These are phyloP conservation scores for Ptilorrhoa leucosticta DNA, from an alignment of 2,113 vertebrate genomes.

Conservation along the genomic window DNA sequence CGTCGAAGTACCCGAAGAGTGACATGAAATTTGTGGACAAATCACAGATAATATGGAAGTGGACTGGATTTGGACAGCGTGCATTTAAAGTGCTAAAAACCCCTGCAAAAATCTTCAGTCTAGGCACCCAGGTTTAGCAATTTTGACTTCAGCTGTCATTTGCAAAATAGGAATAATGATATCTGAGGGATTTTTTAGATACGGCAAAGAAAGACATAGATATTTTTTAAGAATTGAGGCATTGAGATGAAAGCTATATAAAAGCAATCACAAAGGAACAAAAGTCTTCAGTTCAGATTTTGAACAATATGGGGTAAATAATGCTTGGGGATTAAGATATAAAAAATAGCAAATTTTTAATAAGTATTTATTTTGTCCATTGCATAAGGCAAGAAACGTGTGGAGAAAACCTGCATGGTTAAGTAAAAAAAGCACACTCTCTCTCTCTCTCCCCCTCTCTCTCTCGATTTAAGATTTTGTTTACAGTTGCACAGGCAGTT, in stretches of 20 bases:
- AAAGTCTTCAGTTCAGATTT: background rate
- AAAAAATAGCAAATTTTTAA: background rate
- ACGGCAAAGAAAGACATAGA: background rate
- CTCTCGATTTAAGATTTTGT: background rate
- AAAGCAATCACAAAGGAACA: background rate
- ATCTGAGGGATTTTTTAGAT: background rate
- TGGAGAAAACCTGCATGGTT: background rate
- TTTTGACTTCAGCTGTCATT: background rate
- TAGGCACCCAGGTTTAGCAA: background rate
- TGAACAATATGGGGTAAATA: background rate
- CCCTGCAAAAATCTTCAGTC: background rate
- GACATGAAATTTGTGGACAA: background rate
- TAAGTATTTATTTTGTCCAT: background rate
- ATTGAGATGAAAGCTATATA: background rate
- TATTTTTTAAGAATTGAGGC: background rate
- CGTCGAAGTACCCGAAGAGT: rapidly evolving
- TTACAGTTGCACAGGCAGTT: background rate
- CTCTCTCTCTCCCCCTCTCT: background rate
- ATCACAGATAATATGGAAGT: background rate
- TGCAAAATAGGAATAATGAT: background rate
- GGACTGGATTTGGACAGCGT: background rate
- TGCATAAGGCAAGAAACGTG: background rate
- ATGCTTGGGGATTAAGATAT: background rate
- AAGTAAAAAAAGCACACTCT: background rate
- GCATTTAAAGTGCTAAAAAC: background rate